phyloP scores from a whole-genome alignment of 2,797 vertebrate genomes.

The Syngnathus rostellatus region DNA sequence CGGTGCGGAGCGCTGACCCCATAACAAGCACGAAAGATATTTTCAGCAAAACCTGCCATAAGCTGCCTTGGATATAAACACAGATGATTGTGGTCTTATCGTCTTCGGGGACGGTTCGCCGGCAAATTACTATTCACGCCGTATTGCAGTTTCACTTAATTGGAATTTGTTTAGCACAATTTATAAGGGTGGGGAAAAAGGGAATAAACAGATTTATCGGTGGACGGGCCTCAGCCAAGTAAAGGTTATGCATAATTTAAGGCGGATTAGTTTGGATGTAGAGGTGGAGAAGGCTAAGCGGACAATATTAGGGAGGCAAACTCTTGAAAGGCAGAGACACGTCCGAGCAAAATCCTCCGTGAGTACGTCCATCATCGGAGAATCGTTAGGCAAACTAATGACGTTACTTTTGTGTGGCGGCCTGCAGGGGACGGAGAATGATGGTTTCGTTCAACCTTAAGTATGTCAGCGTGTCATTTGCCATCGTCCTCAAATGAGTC shows the following conservation, averaged over 20 bases:
- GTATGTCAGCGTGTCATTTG: constrained; percentile 49
- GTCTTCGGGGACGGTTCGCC: constrained; percentile 45
- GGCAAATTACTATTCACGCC: constrained; percentile 61
- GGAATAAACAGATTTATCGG: constrained; percentile 68
- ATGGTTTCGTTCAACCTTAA: constrained; percentile 39
- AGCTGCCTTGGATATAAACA: constrained; percentile 39
- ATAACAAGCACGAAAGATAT: constrained; percentile 29
- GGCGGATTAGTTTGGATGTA: constrained; percentile 63
- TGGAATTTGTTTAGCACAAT: constrained; percentile 66
- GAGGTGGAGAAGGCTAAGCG: constrained; percentile 64
- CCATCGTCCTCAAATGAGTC: constrained; percentile 50
- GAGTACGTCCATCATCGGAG: constrained; percentile 9
- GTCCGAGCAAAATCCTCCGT: constrained; percentile 22
- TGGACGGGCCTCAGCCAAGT: constrained; percentile 48
- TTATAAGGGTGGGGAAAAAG: constrained; percentile 54
- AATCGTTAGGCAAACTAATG: constrained; percentile 34
- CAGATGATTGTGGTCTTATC: constrained; percentile 58
- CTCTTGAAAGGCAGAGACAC: constrained; percentile 25
- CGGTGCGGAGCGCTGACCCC: neutral
- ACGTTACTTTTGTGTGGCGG: constrained; percentile 46
- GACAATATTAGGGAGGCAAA: constrained; percentile 41
- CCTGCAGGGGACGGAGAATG: constrained; percentile 20
- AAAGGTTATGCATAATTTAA: constrained; percentile 70
- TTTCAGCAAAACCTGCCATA: constrained; percentile 29
- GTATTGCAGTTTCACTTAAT: constrained; percentile 65